Evolutionary conservation across 2,888 invertebrate genomes (phyloP).

Genomic region (Harpalus rubripes): DNA sequence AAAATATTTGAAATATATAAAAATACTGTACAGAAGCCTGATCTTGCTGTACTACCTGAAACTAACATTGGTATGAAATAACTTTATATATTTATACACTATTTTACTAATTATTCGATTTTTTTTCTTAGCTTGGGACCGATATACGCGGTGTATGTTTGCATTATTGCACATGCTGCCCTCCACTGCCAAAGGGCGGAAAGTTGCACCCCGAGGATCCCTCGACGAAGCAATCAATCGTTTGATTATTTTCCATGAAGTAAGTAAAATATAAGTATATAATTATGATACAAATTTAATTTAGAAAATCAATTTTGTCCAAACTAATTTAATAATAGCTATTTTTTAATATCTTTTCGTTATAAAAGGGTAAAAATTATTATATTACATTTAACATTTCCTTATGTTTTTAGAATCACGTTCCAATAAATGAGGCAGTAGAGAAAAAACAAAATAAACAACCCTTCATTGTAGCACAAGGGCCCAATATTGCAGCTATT

Average conservation of each 20-base stretch:
- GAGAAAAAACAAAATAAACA: slow-evolving; percentile 1
- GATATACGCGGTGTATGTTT: slow-evolving; percentile 1
- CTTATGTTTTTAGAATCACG: not conserved
- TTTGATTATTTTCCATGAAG: not conserved
- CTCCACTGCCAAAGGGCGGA: slow-evolving; percentile 6
- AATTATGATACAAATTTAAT: slow-evolving; percentile 12
- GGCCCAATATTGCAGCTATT: slow-evolving; percentile 8
- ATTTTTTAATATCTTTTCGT: not conserved
- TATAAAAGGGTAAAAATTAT: not conserved
- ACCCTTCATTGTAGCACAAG: not conserved
- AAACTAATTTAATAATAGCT: not conserved
- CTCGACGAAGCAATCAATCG: slow-evolving; percentile 6
- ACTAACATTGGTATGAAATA: slow-evolving; percentile 9
- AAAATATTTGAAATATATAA: slow-evolving; percentile 22
- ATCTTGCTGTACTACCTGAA: not conserved
- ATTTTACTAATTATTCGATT: slow-evolving; percentile 12
- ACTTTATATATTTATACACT: slow-evolving; percentile 15
- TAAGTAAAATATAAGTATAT: not conserved
- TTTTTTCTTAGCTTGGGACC: slow-evolving; percentile 15
- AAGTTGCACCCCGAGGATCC: slow-evolving; percentile 4
- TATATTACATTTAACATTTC: not conserved
- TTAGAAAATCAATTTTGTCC: not conserved
- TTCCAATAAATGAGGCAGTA: not conserved
- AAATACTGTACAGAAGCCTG: not conserved
- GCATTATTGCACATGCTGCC: slow-evolving; percentile 26